Conservation (phyloP, 2,113 vertebrate species). For the Lepus americanus region DNA sequence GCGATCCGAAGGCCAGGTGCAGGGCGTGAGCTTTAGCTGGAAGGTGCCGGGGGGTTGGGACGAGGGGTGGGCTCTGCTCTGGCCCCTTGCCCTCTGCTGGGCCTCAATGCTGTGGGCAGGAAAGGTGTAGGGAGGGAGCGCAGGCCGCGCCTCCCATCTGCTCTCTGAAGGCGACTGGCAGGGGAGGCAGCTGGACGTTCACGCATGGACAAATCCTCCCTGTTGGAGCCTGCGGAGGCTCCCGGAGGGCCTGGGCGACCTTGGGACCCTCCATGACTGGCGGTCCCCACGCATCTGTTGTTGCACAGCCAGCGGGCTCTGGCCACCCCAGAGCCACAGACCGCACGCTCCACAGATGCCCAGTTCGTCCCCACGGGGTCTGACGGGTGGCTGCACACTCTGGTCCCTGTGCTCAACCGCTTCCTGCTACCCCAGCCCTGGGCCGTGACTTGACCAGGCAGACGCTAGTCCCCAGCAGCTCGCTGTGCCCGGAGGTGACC, state of each 20-base stretch:
- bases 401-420: accelerated
- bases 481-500: neutral
- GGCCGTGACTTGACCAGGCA: neutral
- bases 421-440: no score
- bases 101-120: neutral
- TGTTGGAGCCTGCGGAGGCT: no score
- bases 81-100: accelerated
- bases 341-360: accelerated
- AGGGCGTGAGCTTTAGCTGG: neutral
- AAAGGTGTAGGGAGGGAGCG: no score
- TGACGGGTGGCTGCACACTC: accelerated
- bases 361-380: no score
- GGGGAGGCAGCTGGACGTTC: neutral
- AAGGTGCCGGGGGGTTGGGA: neutral
- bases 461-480: neutral
- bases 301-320: neutral
- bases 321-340: neutral
- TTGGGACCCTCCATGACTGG: accelerated
- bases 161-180: neutral
- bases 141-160: neutral
- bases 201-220: accelerated
- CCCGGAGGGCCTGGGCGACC: neutral
- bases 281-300: accelerated
- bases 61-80: accelerated
- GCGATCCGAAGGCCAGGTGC: accelerated